A percentile compares a stretch with the other conserved stretches of the same genome.
These are phyloP conservation scores for Myiagra hebetior DNA, from an alignment of 2,113 vertebrate species.

Conservation along the genomic window DNA sequence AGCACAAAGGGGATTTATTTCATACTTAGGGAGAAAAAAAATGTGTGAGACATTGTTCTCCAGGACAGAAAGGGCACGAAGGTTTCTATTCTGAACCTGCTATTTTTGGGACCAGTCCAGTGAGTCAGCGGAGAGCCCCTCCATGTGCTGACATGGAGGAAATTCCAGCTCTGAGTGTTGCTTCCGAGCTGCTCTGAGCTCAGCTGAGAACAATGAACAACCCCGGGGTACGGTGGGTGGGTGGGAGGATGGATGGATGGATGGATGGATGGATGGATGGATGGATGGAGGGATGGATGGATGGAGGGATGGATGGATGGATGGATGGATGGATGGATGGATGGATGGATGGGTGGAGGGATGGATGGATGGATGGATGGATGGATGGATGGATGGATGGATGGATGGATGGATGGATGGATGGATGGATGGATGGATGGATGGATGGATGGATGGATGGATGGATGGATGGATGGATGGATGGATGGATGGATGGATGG, in stretches of 20 bases:
- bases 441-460: not conserved
- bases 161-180: not conserved
- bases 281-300: not conserved
- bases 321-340: not conserved
- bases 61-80: not conserved
- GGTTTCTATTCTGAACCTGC: constrained; percentile 24
- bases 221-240: accelerated
- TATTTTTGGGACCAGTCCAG: constrained; percentile 22
- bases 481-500: too few species aligned
- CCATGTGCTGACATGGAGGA: not conserved
- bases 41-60: not conserved
- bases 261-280: accelerated
- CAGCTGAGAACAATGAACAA: not conserved
- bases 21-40: not conserved
- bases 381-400: not conserved
- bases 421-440: not conserved
- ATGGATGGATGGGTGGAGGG: not conserved
- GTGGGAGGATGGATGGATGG: not conserved
- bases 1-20: not conserved
- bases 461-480: too few species aligned
- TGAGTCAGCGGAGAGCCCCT: constrained; percentile 1
- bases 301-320: not conserved
- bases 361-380: too few species aligned
- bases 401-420: too few species aligned
- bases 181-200: not conserved